Evolutionary conservation across 2,113 vertebrate genomes (phyloP).

Genomic region (Seriola aureovittata): DNA sequence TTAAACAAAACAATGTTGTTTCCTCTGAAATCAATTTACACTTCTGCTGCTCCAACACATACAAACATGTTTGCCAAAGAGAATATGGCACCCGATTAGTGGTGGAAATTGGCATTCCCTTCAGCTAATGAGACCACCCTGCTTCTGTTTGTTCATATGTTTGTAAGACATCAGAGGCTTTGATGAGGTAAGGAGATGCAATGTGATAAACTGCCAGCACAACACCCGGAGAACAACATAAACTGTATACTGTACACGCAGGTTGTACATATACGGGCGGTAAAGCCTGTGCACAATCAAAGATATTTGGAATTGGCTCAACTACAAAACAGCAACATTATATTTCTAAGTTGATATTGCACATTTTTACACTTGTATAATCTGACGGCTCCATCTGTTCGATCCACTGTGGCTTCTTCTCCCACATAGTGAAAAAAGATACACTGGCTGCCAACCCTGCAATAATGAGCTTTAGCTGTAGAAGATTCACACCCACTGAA

Average conservation of each 20-base stretch:
- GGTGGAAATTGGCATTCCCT: constrained; percentile 16
- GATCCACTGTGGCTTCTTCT: neutral
- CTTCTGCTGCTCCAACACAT: constrained; percentile 6
- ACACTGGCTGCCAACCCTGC: neutral
- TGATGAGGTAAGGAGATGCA: neutral
- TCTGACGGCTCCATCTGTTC: neutral
- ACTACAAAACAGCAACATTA: neutral
- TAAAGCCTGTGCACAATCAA: neutral
- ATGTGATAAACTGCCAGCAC: neutral
- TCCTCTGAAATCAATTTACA: constrained; percentile 44
- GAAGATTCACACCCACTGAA: neutral
- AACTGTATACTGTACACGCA: neutral
- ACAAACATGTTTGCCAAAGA: neutral
- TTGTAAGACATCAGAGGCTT: neutral
- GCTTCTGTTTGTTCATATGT: constrained; percentile 28
- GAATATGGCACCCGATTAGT: constrained; percentile 3
- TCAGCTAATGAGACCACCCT: constrained; percentile 36
- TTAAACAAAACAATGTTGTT: neutral
- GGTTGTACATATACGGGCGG: neutral
- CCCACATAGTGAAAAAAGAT: neutral
- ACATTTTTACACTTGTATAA: neutral
- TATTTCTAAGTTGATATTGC: neutral
- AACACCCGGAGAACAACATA: neutral
- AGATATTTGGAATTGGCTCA: neutral
- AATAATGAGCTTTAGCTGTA: neutral